Evolutionary conservation across 2,113 vertebrate species (phyloP).

Genomic region (Anguilla japonica): DNA sequence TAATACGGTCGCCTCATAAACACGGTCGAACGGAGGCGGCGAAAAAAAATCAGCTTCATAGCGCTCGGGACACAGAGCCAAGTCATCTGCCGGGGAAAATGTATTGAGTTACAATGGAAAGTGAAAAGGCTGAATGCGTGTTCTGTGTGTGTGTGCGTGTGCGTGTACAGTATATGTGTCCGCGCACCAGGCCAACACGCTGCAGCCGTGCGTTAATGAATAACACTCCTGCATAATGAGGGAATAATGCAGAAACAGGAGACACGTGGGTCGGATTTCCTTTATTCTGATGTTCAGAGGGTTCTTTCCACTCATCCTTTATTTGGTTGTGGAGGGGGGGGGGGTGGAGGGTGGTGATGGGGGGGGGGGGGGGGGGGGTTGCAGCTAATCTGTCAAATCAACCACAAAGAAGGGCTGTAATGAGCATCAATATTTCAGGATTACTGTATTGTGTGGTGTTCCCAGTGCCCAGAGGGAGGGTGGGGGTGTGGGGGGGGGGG

Average conservation of each 20-base stretch:
- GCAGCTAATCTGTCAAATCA: conserved; percentile 39
- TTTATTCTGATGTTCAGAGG: conserved; percentile 1
- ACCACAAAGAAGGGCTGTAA: conserved; percentile 31
- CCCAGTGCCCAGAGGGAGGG: neutral
- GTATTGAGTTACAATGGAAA: conserved; percentile 66
- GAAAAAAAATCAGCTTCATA: neutral
- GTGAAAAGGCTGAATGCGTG: conserved; percentile 61
- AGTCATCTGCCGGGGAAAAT: conserved; percentile 58
- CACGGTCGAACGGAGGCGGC: neutral
- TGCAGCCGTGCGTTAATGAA: neutral
- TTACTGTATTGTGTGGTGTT: conserved; percentile 38
- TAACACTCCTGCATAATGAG: neutral
- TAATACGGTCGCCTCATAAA: neutral
- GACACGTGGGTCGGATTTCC: neutral
- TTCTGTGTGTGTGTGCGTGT: neutral
- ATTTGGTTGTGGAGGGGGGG: neutral
- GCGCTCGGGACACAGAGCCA: conserved; percentile 33
- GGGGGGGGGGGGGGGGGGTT: conserved; percentile 12
- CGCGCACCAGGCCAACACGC: neutral
- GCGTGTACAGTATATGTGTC: neutral
- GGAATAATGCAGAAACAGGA: neutral
- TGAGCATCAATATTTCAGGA: conserved; percentile 54
- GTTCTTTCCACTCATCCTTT: neutral
- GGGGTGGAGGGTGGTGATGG: neutral
- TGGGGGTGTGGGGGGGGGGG: neutral